Conservation (phyloP, 2,888 invertebrate species). For the Drosophila subsilvestris region DNA sequence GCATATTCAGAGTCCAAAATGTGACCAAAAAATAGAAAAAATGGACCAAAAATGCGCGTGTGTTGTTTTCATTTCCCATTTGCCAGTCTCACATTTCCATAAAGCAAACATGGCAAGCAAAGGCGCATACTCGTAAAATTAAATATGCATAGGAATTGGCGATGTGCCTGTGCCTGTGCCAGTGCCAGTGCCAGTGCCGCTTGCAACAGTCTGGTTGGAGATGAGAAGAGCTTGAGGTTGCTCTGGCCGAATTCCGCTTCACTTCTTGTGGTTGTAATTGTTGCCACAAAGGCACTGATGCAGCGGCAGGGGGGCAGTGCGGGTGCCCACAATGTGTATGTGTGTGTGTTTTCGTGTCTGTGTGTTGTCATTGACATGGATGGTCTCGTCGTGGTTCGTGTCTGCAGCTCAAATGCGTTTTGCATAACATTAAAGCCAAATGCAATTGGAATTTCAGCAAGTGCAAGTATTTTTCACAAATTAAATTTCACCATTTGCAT, state of each 20-base stretch:
- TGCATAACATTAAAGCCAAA: constrained; percentile 57
- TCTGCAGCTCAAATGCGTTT: constrained; percentile 66
- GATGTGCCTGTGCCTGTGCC: constrained; percentile 7
- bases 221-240: constrained; percentile 22
- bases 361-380: constrained; percentile 37
- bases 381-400: constrained; percentile 43
- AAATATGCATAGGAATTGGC: constrained; percentile 75
- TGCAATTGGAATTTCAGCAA: constrained; percentile 28
- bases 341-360: not conserved
- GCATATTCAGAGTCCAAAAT: constrained; percentile 61
- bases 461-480: constrained; percentile 44
- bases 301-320: constrained; percentile 42
- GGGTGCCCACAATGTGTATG: constrained; percentile 35
- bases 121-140: constrained; percentile 71
- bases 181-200: too few relatives aligned
- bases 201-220: not conserved
- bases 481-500: constrained; percentile 63
- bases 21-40: constrained; percentile 13
- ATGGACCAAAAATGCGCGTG: constrained; percentile 17
- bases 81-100: constrained; percentile 72
- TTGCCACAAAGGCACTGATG: constrained; percentile 56
- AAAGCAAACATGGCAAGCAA: constrained; percentile 67
- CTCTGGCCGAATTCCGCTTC: constrained; percentile 45
- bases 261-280: constrained; percentile 46
- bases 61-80: constrained; percentile 62